Conservation (phyloP, 2,888 invertebrate genomes). For the Apocheima hispidaria region DNA sequence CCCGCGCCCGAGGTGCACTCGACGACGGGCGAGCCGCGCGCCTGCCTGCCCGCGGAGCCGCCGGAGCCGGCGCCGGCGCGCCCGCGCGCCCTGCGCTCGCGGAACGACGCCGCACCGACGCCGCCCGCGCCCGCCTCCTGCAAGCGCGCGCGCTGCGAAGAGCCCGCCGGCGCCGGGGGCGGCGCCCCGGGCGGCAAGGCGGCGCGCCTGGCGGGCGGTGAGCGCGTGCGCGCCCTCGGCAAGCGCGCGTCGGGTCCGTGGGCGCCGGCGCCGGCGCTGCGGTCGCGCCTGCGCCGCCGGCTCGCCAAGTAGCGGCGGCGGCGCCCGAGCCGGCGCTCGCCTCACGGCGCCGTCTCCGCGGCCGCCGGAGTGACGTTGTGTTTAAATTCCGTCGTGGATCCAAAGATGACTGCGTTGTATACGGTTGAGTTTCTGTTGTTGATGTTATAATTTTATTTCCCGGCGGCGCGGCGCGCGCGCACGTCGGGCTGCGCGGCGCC, state of each 20-base stretch:
- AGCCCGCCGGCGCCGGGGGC: constrained; percentile 36
- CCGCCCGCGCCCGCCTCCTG: constrained; percentile 35
- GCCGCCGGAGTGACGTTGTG: constrained; percentile 59
- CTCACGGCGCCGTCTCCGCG: background rate
- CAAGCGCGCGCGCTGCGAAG: constrained; percentile 51
- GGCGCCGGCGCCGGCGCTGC: constrained; percentile 76
- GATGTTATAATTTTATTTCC: constrained; percentile 46
- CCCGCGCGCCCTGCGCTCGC: constrained; percentile 61
- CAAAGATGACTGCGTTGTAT: constrained; percentile 78
- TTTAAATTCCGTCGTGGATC: constrained; percentile 58
- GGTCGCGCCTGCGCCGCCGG: constrained; percentile 76
- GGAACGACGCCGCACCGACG: constrained; percentile 55
- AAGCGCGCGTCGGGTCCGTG: constrained; percentile 72
- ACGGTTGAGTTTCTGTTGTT: constrained; percentile 74
- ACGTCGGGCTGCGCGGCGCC: constrained; percentile 37
- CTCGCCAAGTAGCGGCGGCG: constrained; percentile 69
- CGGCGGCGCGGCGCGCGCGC: constrained; percentile 41
- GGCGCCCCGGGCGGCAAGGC: constrained; percentile 43
- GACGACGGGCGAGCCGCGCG: constrained; percentile 41
- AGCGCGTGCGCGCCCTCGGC: constrained; percentile 57
- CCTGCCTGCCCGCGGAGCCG: constrained; percentile 39
- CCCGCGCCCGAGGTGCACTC: constrained; percentile 50
- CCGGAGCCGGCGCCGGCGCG: constrained; percentile 47
- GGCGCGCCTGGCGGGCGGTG: constrained; percentile 46
- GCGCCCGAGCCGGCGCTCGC: constrained; percentile 40